Base-by-base conservation (phyloP, 2,113 vertebrate species). In the Ifrita kowaldi region DNA sequence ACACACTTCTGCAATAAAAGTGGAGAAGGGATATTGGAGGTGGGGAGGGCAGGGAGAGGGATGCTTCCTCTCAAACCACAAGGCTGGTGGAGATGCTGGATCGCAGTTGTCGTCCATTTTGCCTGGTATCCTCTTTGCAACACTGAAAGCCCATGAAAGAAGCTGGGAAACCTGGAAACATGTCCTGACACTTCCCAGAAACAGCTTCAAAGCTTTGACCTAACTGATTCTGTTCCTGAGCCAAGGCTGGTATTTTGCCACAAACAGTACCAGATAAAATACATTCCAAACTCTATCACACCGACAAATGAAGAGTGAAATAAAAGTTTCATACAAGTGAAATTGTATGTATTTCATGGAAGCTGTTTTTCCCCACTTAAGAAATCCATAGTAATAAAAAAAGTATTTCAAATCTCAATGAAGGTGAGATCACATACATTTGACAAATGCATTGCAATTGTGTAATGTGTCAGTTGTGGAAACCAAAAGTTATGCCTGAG, bases 391-490 rank as follows among this genome's bases (percentile, higher is more conserved):
- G 16, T 13, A 28, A 52, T 44, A 44, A 94, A 88, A 88, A 35
- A 10, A 57, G 4, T 30, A 63, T 70, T 77, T 83, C 9, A 84
- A 81, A 89, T 14, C 19, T 89, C 78, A 87, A 2, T 42, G 13
- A 92, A 77, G 33, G 23, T 13, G 18, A 41, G 41, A 39, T 78
- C 0, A 0, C 19, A 46, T 16, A 39, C 5, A 37, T 50, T n/a
- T 75, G 30, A 65, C 28, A 82, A 90, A 44, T 42, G 37, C n/a
- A 79, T 85, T 57, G 47, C 47, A 70, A 8, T 10, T 59, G 30
- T 53, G 11, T 49, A 57, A 57, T 0, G 1, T 39, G 26, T 23
- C 42, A 41, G 14, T 62, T 13, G 20, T 50, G 26, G 41, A 76
- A 89, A 60, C 5, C 27, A 85, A 53, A 84, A 84, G 23, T 28